These are phyloP conservation scores for Drosophila grimshawi DNA, from an alignment of 1,140 invertebrate species.

Conservation along the genomic window DNA sequence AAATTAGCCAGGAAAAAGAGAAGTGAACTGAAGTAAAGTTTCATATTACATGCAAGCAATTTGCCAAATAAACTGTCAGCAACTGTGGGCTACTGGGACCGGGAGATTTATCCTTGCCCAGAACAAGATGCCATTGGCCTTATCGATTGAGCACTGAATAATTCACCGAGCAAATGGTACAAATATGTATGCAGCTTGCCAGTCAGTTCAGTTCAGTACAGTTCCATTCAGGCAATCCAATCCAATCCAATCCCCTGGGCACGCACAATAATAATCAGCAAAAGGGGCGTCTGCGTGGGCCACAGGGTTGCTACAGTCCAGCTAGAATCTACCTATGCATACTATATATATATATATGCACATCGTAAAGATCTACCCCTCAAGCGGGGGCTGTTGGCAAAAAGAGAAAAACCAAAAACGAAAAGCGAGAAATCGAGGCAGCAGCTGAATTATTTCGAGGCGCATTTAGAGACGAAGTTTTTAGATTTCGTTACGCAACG, in stretches of 20 bases:
- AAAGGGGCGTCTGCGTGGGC: slow-evolving; percentile 31
- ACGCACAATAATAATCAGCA: slow-evolving; percentile 70
- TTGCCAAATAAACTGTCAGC: slow-evolving; percentile 82
- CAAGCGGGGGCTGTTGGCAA: background rate
- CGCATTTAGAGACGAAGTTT: slow-evolving; percentile 29
- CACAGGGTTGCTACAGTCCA: slow-evolving; percentile 53
- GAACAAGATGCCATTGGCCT: slow-evolving; percentile 55
- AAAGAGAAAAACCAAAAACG: background rate
- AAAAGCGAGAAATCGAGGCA: slow-evolving; percentile 22
- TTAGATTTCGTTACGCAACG: slow-evolving; percentile 52
- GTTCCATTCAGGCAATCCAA: slow-evolving; percentile 1
- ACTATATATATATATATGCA: background rate
- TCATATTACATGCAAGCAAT: slow-evolving; percentile 79
- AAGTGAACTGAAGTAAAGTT: slow-evolving; percentile 54
- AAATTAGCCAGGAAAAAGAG: slow-evolving; percentile 61
- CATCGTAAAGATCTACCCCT: slow-evolving; percentile 29
- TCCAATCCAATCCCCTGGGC: slow-evolving; percentile 52
- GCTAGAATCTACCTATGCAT: slow-evolving; percentile 28
- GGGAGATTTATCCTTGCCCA: background rate
- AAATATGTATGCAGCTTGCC: slow-evolving; percentile 40
- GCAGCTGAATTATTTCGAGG: slow-evolving; percentile 40
- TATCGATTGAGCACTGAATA: slow-evolving; percentile 73
- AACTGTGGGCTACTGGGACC: slow-evolving; percentile 30
- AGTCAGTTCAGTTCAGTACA: background rate
- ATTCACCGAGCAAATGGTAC: slow-evolving; percentile 62